phyloP scores from a whole-genome alignment of 1,140 invertebrate genomes.

The Aricia agestis region DNA sequence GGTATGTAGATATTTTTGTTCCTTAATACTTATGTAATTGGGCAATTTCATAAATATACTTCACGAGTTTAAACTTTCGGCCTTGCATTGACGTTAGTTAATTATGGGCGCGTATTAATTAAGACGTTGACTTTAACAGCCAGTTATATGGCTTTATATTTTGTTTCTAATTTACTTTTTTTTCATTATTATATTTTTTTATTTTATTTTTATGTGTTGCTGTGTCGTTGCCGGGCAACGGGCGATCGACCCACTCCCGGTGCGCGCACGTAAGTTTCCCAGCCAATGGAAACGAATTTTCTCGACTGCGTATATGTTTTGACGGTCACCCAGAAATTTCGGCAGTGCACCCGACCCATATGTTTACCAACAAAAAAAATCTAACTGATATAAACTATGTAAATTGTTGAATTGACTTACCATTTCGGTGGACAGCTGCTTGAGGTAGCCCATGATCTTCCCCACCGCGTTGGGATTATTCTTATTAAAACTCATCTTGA shows the following conservation, averaged over 20 bases:
- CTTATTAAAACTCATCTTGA: constrained; percentile 75
- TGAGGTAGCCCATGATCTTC: constrained; percentile 71
- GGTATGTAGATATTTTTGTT: neutral
- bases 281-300: constrained; percentile 3
- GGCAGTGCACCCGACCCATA: neutral
- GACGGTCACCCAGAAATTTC: neutral
- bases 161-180: neutral
- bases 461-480: constrained; percentile 70
- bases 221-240: neutral
- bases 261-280: neutral
- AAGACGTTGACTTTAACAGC: neutral
- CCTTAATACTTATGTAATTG: neutral
- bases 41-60: constrained; percentile 5
- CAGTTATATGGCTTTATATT: neutral
- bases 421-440: constrained; percentile 72
- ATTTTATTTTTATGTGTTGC: neutral
- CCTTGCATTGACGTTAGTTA: neutral
- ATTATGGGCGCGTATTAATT: neutral
- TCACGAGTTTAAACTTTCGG: constrained; percentile 8
- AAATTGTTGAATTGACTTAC: constrained; percentile 47
- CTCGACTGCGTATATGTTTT: neutral
- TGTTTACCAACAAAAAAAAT: neutral
- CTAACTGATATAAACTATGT: neutral
- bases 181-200: neutral
- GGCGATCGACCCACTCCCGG: neutral